These are phyloP conservation scores for Pedionomus torquatus DNA, from an alignment of 2,113 vertebrate genomes.

Conservation along the genomic window DNA sequence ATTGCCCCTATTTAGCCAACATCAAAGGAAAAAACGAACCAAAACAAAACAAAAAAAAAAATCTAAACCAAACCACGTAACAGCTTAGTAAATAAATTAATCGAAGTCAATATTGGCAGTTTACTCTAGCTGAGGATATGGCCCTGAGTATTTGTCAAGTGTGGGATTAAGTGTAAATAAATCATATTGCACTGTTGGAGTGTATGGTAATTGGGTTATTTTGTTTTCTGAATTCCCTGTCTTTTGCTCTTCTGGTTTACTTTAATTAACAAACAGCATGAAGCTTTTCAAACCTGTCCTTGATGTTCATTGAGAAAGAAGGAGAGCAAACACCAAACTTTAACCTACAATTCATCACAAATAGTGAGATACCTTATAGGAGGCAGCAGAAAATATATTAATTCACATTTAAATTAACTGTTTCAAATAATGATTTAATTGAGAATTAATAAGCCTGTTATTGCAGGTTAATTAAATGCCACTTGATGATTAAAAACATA, in stretches of 20 bases:
- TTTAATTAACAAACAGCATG: constrained; percentile 54
- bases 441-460: constrained; percentile 72
- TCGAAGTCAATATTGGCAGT: background rate
- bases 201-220: constrained; percentile 5
- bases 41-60: background rate
- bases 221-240: constrained; percentile 32
- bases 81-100: background rate
- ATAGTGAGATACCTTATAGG: constrained; percentile 11
- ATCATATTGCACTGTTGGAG: background rate
- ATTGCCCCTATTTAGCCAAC: background rate
- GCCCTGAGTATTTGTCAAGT: background rate
- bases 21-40: background rate
- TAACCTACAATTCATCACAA: constrained; percentile 39
- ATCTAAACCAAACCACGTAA: background rate
- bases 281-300: constrained; percentile 31
- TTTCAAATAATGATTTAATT: constrained; percentile 72
- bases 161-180: background rate
- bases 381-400: constrained; percentile 36
- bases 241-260: constrained; percentile 18
- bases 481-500: constrained; percentile 75
- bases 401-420: constrained; percentile 61
- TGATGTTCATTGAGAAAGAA: constrained; percentile 2
- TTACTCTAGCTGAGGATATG: background rate
- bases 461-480: constrained; percentile 75
- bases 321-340: constrained; percentile 27